Evolutionary conservation across 1,140 invertebrate genomes (phyloP), one percentile per base, ranked within the genome.

Genomic region (Hesperophylax magnus): DNA sequence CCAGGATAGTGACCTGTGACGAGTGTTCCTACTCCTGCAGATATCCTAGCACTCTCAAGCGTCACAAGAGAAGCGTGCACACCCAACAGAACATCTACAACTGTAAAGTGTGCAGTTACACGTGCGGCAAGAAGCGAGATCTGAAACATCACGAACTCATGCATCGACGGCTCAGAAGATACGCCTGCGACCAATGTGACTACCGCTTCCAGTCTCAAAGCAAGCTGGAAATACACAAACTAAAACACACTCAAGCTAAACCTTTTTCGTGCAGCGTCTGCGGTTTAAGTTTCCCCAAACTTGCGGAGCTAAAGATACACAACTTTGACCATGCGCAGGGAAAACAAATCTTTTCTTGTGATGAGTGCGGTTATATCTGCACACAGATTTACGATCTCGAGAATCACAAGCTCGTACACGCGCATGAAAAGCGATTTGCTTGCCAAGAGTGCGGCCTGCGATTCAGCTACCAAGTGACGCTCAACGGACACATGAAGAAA

Each of bases 321-420:
- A 74, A 75, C 34, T 56, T n/a, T 14, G 63, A 54, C 20, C 78
- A 80, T n/a, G 56, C 67, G 7, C 52, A 69, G 56, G 78, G 63
- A 1, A 80, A 80, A 27, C 72, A 76, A 20, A 67, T 67, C 2
- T 54, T 80, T 24, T 63, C 60, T 27, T 80, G 78, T 22, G 72
- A 80, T 18, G 54, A 80, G 71, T 80, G 78, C 69, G 78, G 71
- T 0, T 76, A 61, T 53, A 69, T 60, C 27, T 79, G 65, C 56
- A 18, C 63, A 3, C 78, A 74, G 24, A 34, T 61, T 5, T 60
- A 47, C 63, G 56, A 89, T 7, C 84, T 91, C 7, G 90, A 90
- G 78, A 88, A 89, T 54, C 90, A 91, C 78, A 90, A 88, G 22
- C 88, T 89, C 22, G 90, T 88, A 3, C 89, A 91, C 79, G 88